phyloP scores from a whole-genome alignment of 2,113 vertebrate species.

The Reinhardtius hippoglossoides region DNA sequence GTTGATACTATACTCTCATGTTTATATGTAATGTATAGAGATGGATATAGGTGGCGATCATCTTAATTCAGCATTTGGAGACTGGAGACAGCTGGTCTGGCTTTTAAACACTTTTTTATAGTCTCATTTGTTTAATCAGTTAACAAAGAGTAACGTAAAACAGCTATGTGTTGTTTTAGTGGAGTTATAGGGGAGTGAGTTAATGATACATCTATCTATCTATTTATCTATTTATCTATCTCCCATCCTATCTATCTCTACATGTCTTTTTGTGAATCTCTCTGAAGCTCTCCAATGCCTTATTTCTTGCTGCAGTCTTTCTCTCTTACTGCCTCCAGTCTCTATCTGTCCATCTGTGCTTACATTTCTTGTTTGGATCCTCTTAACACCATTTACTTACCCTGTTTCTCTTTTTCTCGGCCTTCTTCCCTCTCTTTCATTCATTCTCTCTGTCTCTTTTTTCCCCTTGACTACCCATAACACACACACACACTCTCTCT shows the following conservation, averaged over 20 bases:
- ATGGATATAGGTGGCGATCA: background rate
- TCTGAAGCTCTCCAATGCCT: no score
- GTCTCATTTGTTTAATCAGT: no score
- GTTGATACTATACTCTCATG: background rate
- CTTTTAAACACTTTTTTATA: no score
- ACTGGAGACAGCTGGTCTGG: background rate
- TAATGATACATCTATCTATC: no score
- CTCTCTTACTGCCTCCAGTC: no score
- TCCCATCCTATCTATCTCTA: no score
- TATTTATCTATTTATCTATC: no score
- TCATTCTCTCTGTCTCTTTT: background rate
- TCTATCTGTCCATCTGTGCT: background rate
- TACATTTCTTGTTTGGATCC: background rate
- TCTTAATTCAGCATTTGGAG: background rate
- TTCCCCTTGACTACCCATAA: background rate
- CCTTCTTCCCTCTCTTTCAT: background rate
- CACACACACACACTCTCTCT: background rate
- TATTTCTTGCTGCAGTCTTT: no score
- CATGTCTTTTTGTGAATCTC: no score
- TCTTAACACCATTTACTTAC: slow-evolving; percentile 15
- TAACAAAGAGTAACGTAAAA: no score
- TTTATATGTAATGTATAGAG: background rate
- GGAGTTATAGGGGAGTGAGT: no score
- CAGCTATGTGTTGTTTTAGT: no score
- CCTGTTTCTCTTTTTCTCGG: slow-evolving; percentile 14